Percentiles rank a stretch among this genome's conserved stretches.
These are phyloP conservation scores for Notolepis coatsorum DNA, from an alignment of 2,797 vertebrate species.

Conservation along the genomic window DNA sequence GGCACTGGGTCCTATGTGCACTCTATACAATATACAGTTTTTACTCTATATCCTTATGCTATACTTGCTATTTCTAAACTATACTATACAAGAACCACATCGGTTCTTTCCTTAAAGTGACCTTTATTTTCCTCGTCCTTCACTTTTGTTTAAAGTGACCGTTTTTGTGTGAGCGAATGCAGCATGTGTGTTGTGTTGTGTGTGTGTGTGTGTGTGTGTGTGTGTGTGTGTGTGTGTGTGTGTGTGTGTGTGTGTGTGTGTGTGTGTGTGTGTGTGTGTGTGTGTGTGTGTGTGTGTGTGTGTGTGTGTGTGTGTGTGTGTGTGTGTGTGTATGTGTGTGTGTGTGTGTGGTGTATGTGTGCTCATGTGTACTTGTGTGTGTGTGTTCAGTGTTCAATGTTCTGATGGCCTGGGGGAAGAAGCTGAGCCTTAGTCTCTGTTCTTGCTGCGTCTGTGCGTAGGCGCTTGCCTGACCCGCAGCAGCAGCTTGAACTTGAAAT, in stretches of 20 bases:
- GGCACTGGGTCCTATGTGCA: too few species aligned
- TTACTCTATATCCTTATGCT: neutral
- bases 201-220: neutral
- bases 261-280: neutral
- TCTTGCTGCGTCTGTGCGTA: too few species aligned
- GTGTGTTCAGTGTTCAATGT: too few species aligned
- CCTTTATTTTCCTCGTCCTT: neutral
- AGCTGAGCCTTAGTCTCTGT: too few species aligned
- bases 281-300: neutral
- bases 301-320: neutral
- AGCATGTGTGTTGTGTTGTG: neutral
- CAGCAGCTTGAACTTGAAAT: too few species aligned
- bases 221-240: neutral
- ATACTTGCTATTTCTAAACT: neutral
- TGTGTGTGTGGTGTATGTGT: constrained; percentile 35
- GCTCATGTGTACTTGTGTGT: too few species aligned
- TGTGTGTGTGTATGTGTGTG: neutral
- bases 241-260: neutral
- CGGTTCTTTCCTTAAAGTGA: neutral
- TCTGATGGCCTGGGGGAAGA: too few species aligned
- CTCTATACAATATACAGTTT: too few species aligned
- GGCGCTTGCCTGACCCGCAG: too few species aligned
- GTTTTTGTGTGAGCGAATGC: neutral
- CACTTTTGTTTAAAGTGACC: neutral
- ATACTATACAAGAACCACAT: too few species aligned